Evolutionary conservation across 2,113 vertebrate species (phyloP).

Genomic region (Notiomystis cincta): DNA sequence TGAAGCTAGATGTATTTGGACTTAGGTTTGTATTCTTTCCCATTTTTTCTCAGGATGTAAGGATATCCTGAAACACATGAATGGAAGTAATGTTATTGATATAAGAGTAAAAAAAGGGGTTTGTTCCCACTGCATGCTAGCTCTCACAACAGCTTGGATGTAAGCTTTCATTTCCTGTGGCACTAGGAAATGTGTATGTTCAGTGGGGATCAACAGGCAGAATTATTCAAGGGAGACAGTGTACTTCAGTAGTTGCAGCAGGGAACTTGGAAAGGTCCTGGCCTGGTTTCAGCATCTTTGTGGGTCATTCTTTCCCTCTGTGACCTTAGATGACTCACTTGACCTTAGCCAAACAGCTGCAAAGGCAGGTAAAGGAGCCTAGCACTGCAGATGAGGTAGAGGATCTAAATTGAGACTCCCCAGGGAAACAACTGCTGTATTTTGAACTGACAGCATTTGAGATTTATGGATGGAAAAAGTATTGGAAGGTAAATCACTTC

Average conservation of each 20-base stretch:
- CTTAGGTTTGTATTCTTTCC: not conserved
- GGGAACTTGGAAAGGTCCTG: not conserved
- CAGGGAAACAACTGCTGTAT: not conserved
- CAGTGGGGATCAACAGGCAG: not conserved
- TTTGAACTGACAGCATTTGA: not conserved
- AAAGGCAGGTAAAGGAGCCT: not conserved
- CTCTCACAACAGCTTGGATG: not conserved
- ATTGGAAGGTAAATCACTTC: slow-evolving; percentile 4
- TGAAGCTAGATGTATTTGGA: not conserved
- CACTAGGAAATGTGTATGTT: not conserved
- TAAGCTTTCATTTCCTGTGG: slow-evolving; percentile 19
- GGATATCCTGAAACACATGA: not conserved
- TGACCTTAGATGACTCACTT: not conserved
- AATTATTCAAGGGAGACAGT: not conserved
- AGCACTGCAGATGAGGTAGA: not conserved
- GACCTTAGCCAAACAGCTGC: not conserved
- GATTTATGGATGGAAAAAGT: not conserved
- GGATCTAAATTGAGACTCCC: not conserved
- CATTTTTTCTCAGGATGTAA: not conserved
- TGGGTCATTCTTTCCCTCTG: not conserved
- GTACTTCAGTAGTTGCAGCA: not conserved
- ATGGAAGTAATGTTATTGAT: not conserved
- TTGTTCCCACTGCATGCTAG: not conserved
- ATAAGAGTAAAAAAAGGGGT: not conserved
- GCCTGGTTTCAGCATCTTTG: slow-evolving; percentile 7